phyloP scores from a whole-genome alignment of 2,797 vertebrate genomes.

The Delichon dasypus region DNA sequence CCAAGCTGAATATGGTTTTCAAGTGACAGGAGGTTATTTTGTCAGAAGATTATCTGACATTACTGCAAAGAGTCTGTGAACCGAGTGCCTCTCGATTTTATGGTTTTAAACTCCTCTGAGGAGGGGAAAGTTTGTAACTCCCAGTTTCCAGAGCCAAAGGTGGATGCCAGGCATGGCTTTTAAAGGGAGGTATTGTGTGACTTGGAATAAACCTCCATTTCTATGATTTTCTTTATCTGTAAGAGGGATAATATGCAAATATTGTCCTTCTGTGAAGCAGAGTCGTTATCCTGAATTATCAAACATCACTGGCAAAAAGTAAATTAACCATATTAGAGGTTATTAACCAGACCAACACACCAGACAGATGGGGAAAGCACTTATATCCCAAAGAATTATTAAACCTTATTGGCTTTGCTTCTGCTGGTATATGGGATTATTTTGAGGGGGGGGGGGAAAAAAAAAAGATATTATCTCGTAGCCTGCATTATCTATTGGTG shows the following conservation, averaged over 20 bases:
- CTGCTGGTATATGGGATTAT: slow-evolving; percentile 3
- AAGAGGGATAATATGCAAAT: not conserved
- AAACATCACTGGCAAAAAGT: not conserved
- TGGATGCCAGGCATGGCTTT: not conserved
- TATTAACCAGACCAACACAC: not conserved
- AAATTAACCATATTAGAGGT: not conserved
- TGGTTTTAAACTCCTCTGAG: not conserved
- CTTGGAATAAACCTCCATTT: not conserved
- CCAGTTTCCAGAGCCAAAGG: not conserved
- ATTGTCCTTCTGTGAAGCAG: not conserved
- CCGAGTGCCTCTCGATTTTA: fast-evolving
- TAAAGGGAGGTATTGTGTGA: not conserved
- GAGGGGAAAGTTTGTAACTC: not conserved
- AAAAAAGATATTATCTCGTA: not conserved
- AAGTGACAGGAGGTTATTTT: not conserved
- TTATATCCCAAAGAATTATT: not conserved
- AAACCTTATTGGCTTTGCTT: slow-evolving; percentile 33
- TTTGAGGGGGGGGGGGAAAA: fast-evolving
- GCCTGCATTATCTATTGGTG: not conserved
- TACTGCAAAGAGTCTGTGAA: not conserved
- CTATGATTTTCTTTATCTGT: not conserved
- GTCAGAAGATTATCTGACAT: not conserved
- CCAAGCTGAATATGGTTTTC: not conserved
- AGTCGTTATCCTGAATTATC: not conserved
- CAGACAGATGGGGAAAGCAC: not conserved